Evolutionary conservation across 2,113 vertebrate species (phyloP), one percentile per base, ranked within the genome.

Genomic region (Morone chrysops): DNA sequence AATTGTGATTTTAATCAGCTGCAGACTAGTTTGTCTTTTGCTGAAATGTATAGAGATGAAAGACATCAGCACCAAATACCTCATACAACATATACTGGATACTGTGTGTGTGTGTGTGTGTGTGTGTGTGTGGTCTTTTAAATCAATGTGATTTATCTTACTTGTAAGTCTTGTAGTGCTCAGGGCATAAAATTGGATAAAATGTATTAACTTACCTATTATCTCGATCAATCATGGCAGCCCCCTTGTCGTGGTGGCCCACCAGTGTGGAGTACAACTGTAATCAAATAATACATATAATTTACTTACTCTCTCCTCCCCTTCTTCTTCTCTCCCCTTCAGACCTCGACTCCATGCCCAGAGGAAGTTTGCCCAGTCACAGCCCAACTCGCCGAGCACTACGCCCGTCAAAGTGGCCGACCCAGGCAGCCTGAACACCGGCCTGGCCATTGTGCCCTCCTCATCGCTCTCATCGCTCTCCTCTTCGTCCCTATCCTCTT

Each of bases 311-410:
- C 20, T 56, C 22, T 66, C 25, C 18, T 51, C 48, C 8, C 22
- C 41, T 0, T 60, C 18, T 80, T 14, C 6, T 79, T 43, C 22
- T 43, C 5, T 59, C n/a, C 6, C 20, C 13, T 70, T 86, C 92
- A 99, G 98, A 95, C 98, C 98, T 85, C 96, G 98, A 90, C 97
- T 99, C 92, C 98, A 99, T 95, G 98, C 98, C 92, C 98, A 99
- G 96, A 97, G 98, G 95, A 99, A 99, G 95, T 99, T 99, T 85
- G 98, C 98, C 92, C 98, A 99, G 94, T 99, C 98, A 62, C 98
- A 99, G 96, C 98, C 98, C 91, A 99, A 98, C 93, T 99, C 98
- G 51, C 98, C 98, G 94, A 99, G 97, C 97, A 99, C 97, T 94
- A 99, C 98, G 74, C 98, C 98, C 68, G 94, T 99, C 87, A 99